Conservation (phyloP, 2,888 invertebrate species). For the Danaus chrysippus region DNA sequence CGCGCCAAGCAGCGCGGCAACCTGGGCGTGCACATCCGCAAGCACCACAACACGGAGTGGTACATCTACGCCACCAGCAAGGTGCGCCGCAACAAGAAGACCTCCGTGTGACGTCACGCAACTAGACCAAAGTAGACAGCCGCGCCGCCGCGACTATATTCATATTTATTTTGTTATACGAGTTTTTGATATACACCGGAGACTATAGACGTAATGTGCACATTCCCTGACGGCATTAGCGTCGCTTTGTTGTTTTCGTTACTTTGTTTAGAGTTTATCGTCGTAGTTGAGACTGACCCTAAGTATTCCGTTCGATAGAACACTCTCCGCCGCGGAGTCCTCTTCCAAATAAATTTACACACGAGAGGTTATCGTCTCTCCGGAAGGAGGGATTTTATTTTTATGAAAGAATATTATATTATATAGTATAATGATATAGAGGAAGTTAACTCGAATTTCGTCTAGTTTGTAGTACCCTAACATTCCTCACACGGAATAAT, state of each 20-base stretch:
- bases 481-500: constrained; percentile 72
- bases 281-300: constrained; percentile 75
- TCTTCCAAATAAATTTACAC: constrained; percentile 20
- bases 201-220: constrained; percentile 68
- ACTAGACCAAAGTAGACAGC: constrained; percentile 74
- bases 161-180: constrained; percentile 68
- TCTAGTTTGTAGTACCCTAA: constrained; percentile 63
- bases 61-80: constrained; percentile 72
- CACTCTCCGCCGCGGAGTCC: constrained; percentile 20
- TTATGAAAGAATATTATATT: constrained; percentile 9
- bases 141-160: constrained; percentile 75
- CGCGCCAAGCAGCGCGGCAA: constrained; percentile 90
- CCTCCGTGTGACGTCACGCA: constrained; percentile 41
- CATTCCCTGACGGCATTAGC: constrained; percentile 74
- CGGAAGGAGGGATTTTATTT: constrained; percentile 9
- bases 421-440: constrained; percentile 35
- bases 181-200: constrained; percentile 67
- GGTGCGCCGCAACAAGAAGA: constrained; percentile 71
- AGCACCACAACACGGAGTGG: constrained; percentile 83
- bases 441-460: constrained; percentile 66
- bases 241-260: constrained; percentile 72
- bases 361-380: constrained; percentile 10
- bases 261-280: constrained; percentile 62
- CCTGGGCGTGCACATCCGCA: constrained; percentile 88
- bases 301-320: constrained; percentile 51